Evolutionary conservation across 2,113 vertebrate genomes (phyloP).

Genomic region (Barbus barbus): DNA sequence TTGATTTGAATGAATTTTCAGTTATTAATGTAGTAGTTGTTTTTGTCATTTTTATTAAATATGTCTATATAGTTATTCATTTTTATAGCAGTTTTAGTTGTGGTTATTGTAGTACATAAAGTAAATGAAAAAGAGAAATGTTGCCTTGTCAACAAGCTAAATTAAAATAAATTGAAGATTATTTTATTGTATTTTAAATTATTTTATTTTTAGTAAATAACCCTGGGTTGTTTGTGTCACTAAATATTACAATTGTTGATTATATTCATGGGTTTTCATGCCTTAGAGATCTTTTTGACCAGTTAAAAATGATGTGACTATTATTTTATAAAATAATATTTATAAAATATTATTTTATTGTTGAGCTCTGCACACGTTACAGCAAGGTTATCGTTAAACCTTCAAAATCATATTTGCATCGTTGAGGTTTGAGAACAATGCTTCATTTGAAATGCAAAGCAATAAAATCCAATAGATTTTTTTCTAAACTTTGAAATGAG

Average conservation of each 20-base stretch:
- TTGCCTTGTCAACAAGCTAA: not conserved
- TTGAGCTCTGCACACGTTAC: not conserved
- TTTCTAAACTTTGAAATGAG: not conserved
- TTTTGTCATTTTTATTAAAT: too few relatives aligned
- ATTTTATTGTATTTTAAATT: too few relatives aligned
- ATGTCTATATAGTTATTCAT: too few relatives aligned
- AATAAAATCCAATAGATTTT: not conserved
- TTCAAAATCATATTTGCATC: not conserved
- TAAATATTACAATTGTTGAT: not conserved
- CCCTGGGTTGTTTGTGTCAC: not conserved
- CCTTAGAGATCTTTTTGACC: not conserved
- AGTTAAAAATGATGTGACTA: not conserved
- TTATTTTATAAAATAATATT: too few relatives aligned
- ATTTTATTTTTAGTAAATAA: not conserved
- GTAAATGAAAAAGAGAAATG: not conserved
- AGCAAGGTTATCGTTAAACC: not conserved
- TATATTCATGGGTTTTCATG: not conserved
- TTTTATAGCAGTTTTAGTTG: too few relatives aligned
- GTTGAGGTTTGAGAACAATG: not conserved
- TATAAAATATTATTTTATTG: too few relatives aligned
- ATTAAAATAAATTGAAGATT: not conserved
- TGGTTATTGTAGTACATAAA: too few relatives aligned
- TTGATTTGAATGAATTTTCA: too few relatives aligned
- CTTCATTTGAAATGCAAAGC: not conserved
- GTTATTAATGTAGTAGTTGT: too few relatives aligned